Evolutionary conservation across 2,113 vertebrate species (phyloP).

Genomic region (Tachycineta bicolor): DNA sequence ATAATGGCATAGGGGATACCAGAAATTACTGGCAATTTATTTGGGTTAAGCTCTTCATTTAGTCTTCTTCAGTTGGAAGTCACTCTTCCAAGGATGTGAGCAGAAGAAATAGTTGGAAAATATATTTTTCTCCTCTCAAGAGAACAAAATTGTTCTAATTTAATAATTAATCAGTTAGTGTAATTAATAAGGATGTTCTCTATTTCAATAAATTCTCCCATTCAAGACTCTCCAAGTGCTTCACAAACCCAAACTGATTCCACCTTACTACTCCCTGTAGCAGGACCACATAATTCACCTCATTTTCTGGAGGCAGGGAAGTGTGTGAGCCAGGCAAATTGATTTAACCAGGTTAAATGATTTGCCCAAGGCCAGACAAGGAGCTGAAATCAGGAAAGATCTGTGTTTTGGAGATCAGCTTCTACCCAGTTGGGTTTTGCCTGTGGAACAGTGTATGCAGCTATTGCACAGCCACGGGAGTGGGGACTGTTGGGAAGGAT

Average conservation of each 20-base stretch:
- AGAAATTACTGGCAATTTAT: constrained; percentile 74
- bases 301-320: not conserved
- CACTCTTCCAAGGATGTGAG: not conserved
- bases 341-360: not conserved
- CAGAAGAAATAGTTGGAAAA: constrained; percentile 5
- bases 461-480: not conserved
- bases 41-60: constrained; percentile 66
- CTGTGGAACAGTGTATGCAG: accelerated
- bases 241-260: not conserved
- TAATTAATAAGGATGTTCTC: not conserved
- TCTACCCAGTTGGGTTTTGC: not conserved
- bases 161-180: constrained; percentile 17
- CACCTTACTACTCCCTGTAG: not conserved
- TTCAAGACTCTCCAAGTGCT: not conserved
- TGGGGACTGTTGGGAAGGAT: too few relatives aligned
- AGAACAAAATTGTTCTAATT: constrained; percentile 29
- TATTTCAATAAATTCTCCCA: not conserved
- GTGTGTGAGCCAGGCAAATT: not conserved
- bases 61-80: constrained; percentile 27
- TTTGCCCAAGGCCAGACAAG: not conserved
- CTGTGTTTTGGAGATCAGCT: not conserved
- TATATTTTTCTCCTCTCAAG: not conserved
- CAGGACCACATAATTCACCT: not conserved
- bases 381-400: not conserved
- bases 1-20: constrained; percentile 67